Conservation (phyloP, 2,888 invertebrate species). For the Drosophila multiciliata region DNA sequence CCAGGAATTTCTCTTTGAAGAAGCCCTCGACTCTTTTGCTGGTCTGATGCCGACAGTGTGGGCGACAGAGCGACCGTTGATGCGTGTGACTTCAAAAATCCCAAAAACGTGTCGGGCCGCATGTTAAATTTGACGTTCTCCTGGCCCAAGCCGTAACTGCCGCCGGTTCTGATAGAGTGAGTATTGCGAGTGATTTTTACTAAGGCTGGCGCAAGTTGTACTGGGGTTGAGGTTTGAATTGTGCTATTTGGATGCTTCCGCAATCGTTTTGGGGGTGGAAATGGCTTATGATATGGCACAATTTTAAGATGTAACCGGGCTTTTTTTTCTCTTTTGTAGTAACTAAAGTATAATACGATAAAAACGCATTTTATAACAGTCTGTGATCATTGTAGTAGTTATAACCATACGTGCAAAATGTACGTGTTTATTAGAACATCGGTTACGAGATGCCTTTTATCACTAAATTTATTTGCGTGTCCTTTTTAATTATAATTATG, state of each 20-base stretch:
- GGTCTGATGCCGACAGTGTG: constrained; percentile 27
- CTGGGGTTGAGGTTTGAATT: constrained; percentile 11
- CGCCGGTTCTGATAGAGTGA: constrained; percentile 15
- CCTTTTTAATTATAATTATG: constrained; percentile 21
- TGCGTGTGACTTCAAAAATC: constrained; percentile 81
- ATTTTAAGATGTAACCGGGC: constrained; percentile 27
- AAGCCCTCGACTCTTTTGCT: constrained; percentile 23
- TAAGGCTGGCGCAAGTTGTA: constrained; percentile 12
- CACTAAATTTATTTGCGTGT: not conserved
- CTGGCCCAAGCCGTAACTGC: constrained; percentile 15
- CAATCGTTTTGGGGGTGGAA: constrained; percentile 31
- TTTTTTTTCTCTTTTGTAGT: not conserved
- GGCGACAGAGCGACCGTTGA: constrained; percentile 44
- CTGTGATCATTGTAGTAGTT: not conserved
- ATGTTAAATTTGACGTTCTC: constrained; percentile 72
- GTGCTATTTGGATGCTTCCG: constrained; percentile 10
- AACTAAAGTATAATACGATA: not conserved
- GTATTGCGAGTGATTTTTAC: constrained; percentile 24
- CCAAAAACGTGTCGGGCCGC: constrained; percentile 82
- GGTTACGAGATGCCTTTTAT: not conserved
- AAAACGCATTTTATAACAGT: not conserved
- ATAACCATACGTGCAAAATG: not conserved
- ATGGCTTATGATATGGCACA: constrained; percentile 37
- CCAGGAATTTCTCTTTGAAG: constrained; percentile 62
- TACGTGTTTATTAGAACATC: not conserved